These are phyloP conservation scores for Lasioglossum morio DNA, from an alignment of 2,888 invertebrate genomes.

Conservation along the genomic window DNA sequence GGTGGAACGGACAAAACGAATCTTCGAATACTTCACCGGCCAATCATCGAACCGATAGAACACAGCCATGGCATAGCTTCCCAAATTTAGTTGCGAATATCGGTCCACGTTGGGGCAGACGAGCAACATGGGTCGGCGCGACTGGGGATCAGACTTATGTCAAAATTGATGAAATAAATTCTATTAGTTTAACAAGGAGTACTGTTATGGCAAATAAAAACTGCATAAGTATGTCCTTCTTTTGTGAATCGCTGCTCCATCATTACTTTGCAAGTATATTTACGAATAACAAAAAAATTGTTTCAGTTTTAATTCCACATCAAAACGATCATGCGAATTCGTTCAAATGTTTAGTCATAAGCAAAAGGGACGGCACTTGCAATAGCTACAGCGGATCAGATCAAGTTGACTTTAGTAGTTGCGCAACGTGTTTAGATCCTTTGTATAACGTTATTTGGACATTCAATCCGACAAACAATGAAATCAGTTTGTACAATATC, in stretches of 20 bases:
- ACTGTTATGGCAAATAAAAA: slow-evolving; percentile 95
- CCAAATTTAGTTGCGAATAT: slow-evolving; percentile 92
- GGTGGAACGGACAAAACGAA: slow-evolving; percentile 80
- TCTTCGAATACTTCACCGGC: slow-evolving; percentile 78
- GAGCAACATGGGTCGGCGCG: slow-evolving; percentile 97
- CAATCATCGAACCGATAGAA: slow-evolving; percentile 83
- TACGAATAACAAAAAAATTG: slow-evolving; percentile 41
- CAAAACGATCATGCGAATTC: slow-evolving; percentile 90
- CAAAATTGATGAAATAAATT: slow-evolving; percentile 95
- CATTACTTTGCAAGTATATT: slow-evolving; percentile 13
- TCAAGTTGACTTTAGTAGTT: slow-evolving; percentile 93
- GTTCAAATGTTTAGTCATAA: slow-evolving; percentile 95
- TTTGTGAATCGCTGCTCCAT: slow-evolving; percentile 26
- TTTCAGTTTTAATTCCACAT: slow-evolving; percentile 91
- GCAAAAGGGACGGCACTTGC: slow-evolving; percentile 95
- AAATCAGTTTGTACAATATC: slow-evolving; percentile 93
- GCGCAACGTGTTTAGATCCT: slow-evolving; percentile 94
- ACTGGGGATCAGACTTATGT: slow-evolving; percentile 98
- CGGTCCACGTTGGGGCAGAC: slow-evolving; percentile 93
- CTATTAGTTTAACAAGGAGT: slow-evolving; percentile 93
- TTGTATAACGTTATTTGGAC: slow-evolving; percentile 97
- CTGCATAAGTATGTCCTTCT: slow-evolving; percentile 89
- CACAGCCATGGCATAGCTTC: slow-evolving; percentile 89
- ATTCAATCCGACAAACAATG: slow-evolving; percentile 89
- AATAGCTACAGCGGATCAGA: slow-evolving; percentile 92